These are phyloP conservation scores for Pseudocheirus occidentalis DNA, from an alignment of 2,797 vertebrate genomes.

Conservation along the genomic window DNA sequence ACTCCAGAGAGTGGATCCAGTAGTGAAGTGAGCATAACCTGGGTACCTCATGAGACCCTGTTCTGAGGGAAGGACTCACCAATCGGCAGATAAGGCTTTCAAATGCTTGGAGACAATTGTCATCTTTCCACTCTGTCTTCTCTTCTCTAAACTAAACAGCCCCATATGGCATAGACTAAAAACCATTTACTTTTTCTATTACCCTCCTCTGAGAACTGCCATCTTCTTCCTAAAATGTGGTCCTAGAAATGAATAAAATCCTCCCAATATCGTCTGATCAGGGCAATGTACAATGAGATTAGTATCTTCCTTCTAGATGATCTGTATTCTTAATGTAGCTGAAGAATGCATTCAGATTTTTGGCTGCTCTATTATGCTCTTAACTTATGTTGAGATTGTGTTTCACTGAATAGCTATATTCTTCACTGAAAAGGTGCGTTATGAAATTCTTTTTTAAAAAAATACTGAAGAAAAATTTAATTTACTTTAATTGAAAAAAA, in stretches of 20 bases:
- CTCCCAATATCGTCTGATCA: not conserved
- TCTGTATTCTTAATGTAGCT: not conserved
- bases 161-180: not conserved
- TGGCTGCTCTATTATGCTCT: not conserved
- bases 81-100: not conserved
- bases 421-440: not conserved
- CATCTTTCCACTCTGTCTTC: not conserved
- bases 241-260: not conserved
- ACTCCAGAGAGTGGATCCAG: not conserved
- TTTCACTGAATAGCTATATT: not conserved
- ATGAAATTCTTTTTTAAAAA: not conserved
- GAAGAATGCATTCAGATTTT: not conserved
- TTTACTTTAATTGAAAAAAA: not conserved
- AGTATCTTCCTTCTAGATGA: not conserved
- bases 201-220: not conserved
- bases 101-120: not conserved
- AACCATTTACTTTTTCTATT: not conserved
- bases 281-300: not conserved
- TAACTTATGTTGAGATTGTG: not conserved
- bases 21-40: not conserved
- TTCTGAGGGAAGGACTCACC: not conserved
- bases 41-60: not conserved
- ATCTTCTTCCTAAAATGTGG: not conserved
- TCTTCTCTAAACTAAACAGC: not conserved
- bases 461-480: conserved; percentile 3